A percentile compares a stretch with the other conserved stretches of the same genome.
phyloP scores from a whole-genome alignment of 2,888 invertebrate genomes.

The Drosophila affinis region DNA sequence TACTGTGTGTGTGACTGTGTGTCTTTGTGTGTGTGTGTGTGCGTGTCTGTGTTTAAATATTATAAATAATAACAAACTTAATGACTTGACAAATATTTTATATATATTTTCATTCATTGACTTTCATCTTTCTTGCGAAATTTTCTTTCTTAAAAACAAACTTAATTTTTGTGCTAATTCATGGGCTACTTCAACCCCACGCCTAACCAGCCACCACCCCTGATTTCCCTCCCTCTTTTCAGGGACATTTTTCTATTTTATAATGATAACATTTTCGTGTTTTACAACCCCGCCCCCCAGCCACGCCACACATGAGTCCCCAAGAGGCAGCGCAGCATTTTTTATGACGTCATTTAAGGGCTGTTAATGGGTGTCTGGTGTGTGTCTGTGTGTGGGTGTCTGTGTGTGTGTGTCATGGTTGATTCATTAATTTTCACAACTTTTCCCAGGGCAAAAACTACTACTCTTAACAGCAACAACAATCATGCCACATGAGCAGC shows the following conservation, averaged over 20 bases:
- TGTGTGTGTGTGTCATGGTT: slow-evolving; percentile 51
- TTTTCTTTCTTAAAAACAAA: background rate
- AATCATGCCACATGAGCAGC: slow-evolving; percentile 33
- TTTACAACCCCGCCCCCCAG: slow-evolving; percentile 45
- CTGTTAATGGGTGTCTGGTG: slow-evolving; percentile 67
- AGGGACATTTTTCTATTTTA: slow-evolving; percentile 68
- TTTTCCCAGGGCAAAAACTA: slow-evolving; percentile 57
- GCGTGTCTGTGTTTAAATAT: slow-evolving; percentile 41
- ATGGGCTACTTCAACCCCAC: slow-evolving; percentile 25
- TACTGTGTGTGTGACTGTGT: background rate
- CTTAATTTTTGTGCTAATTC: slow-evolving; percentile 52
- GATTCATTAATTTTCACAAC: slow-evolving; percentile 73
- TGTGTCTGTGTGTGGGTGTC: no score
- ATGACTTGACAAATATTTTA: slow-evolving; percentile 65
- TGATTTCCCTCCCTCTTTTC: slow-evolving; percentile 35
- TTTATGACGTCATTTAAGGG: slow-evolving; percentile 56
- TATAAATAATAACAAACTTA: slow-evolving; percentile 64
- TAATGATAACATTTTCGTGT: slow-evolving; percentile 80
- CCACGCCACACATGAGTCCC: slow-evolving; percentile 43
- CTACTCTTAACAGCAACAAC: slow-evolving; percentile 44
- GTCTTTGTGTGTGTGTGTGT: background rate
- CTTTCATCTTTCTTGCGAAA: background rate
- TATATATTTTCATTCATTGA: background rate
- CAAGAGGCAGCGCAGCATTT: slow-evolving; percentile 14
- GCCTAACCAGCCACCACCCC: slow-evolving; percentile 10